Base-by-base conservation (phyloP, 2,888 invertebrate genomes). In the Coecobrya sp. region DNA sequence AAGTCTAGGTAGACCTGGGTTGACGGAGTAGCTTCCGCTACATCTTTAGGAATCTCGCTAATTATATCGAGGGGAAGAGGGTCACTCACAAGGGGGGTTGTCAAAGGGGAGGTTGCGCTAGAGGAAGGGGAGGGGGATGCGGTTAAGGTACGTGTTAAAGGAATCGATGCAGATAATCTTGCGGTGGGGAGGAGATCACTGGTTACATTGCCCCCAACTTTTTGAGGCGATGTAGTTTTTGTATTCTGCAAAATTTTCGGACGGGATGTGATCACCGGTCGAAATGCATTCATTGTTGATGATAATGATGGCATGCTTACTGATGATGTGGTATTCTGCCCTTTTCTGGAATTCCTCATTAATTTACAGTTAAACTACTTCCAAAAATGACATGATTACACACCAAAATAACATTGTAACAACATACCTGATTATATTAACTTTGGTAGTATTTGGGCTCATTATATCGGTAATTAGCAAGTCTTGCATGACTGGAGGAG, bases 341-440 rank as follows among this genome's bases (percentile, higher is more conserved):
- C 81, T 81, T 88, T 88, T 22, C 88, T 87, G 45, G 25, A 79
- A 68, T 1, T 7, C 5, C 4, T 19, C 16, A n/a, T n/a, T n/a
- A n/a, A n/a, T n/a, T n/a, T n/a, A n/a, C n/a, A n/a, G 36, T 7
- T 36, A 36, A 36, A 36, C 36, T 36, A 36, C 36, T 36, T 10
- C 59, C 16, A 59, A n/a, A 10, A 79, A 49, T 22, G 10, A 42
- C 11, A 45, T 49, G 0, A 25, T 62, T 5, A 22, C n/a, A n/a
- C n/a, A n/a, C n/a, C n/a, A n/a, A n/a, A 49, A 10, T 25, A 49
- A 22, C 4, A 49, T 3, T 81, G 25, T 5, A 68, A 0, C 19
- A 11, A 88, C 11, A 0, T 90, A 94, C 94, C 94, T 65, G 25
- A 94, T 94, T 25, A 94, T 94, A 49, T 94, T 94, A 0, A 94